Evolutionary conservation across 2,113 vertebrate species (phyloP).

Genomic region (Pipa parva): DNA sequence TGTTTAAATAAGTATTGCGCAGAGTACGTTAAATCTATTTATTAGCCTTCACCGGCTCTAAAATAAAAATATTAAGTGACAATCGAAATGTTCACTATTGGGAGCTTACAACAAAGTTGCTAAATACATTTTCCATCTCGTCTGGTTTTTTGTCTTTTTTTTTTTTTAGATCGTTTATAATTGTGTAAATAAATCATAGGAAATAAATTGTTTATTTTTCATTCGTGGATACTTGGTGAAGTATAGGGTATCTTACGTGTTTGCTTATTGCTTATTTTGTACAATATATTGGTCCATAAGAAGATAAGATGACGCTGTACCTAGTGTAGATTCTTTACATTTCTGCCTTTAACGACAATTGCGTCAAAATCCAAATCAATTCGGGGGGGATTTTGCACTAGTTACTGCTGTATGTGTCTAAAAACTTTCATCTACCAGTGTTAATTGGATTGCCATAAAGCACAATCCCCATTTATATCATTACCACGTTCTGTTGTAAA

Average conservation of each 20-base stretch:
- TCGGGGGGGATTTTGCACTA: too few relatives aligned
- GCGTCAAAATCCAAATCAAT: too few relatives aligned
- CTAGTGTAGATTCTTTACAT: conserved; percentile 82
- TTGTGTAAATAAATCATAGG: conserved; percentile 98
- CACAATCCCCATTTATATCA: too few relatives aligned
- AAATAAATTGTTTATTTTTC: conserved; percentile 96
- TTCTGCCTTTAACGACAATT: too few relatives aligned
- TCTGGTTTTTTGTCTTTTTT: too few relatives aligned
- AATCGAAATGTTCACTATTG: conserved; percentile 42
- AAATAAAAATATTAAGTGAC: conserved; percentile 56
- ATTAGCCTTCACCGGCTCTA: conserved; percentile 92
- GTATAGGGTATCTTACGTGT: conserved; percentile 87
- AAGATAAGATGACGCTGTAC: conserved; percentile 83
- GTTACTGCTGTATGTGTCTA: not conserved
- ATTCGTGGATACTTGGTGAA: conserved; percentile 86
- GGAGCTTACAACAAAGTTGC: conserved; percentile 84
- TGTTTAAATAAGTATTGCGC: conserved; percentile 80
- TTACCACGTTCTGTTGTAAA: too few relatives aligned
- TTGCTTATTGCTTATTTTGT: conserved; percentile 67
- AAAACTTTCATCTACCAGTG: not conserved
- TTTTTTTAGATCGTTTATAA: conserved; percentile 77
- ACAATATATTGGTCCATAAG: conserved; percentile 76
- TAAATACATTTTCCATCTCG: conserved; percentile 82
- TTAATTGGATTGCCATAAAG: not conserved
- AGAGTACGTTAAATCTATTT: conserved; percentile 86